phyloP scores from a whole-genome alignment of 1,140 invertebrate species.

The Aradophagus sp. region DNA sequence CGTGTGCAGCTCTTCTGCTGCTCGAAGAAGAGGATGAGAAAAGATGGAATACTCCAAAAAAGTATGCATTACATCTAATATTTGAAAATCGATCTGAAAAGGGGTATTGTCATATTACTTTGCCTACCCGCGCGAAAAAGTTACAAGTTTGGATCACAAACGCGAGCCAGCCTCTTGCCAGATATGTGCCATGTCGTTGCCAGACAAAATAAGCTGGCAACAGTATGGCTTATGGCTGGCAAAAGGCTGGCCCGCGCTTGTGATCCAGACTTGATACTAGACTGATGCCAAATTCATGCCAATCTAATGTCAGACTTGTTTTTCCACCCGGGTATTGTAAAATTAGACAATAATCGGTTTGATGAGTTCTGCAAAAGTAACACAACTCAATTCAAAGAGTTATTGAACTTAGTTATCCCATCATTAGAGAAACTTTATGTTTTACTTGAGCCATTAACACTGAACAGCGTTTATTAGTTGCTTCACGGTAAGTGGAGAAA shows the following conservation, averaged over 20 bases:
- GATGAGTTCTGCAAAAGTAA: slow-evolving; percentile 4
- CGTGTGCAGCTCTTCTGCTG: neutral
- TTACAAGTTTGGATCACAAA: no score
- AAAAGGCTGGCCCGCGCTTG: no score
- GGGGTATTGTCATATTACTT: slow-evolving; percentile 3
- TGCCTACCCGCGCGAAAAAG: no score
- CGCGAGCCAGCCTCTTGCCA: no score
- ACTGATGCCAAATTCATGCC: no score
- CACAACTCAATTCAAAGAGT: slow-evolving; percentile 2
- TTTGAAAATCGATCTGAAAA: neutral
- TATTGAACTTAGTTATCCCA: slow-evolving; percentile 8
- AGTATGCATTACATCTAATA: slow-evolving; percentile 7
- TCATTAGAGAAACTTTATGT: slow-evolving; percentile 5
- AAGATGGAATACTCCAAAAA: slow-evolving; percentile 4
- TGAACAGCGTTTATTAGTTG: slow-evolving; percentile 7
- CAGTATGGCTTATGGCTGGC: no score
- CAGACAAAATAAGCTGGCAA: no score
- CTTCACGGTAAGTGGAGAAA: slow-evolving; percentile 12
- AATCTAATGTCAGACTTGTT: no score
- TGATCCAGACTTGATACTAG: no score
- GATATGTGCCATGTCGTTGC: no score
- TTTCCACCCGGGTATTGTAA: no score
- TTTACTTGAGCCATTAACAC: slow-evolving; percentile 7
- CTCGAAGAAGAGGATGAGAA: neutral
- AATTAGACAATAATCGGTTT: slow-evolving; percentile 7